Evolutionary conservation across 2,797 vertebrate species (phyloP), one percentile per base, ranked within the genome.

Genomic region (Takifugu rubripes): DNA sequence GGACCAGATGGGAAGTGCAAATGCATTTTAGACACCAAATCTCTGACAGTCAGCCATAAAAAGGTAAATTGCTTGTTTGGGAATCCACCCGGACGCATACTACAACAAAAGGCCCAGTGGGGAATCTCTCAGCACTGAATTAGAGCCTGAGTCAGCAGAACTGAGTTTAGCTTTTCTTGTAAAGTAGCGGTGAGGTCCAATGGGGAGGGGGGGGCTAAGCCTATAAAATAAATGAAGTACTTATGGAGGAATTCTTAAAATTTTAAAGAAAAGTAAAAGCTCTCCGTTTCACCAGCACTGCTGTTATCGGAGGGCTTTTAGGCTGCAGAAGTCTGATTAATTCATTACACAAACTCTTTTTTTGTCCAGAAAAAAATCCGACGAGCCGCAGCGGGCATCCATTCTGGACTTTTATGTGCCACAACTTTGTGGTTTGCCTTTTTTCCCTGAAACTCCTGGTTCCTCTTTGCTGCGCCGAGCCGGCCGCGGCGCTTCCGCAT

Each of bases 101-200:
- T n/a, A n/a, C 11, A 58, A 15, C 63, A 53, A 16, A 56, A 63
- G 58, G n/a, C 59, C 50, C 45, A 68, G 36, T 47, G 49, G 62
- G 59, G 66, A 66, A 14, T 2, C 0, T 14, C 25, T 25, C 33
- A 57, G 57, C 42, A 17, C 43, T 5, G 40, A 66, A 33, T 48
- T 2, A 10, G 54, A 46, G 27, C 49, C 70, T 71, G 79, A 84
- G 56, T 84, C 79, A 77, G 79, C 73, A 58, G 27, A 61, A 76
- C 47, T 49, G 27, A 68, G 68, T 64, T 54, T 49, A 17, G 42
- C 17, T 78, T 79, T 64, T 70, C 21, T 52, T 44, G 4, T 56
- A 40, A 74, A 81, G 66, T 60, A 69, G 71, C 66, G 80, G 52
- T 64, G 79, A 73, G 52, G 8, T 68, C 61, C 58, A 67, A 54